A percentile compares a stretch with the other conserved stretches of the same genome.
phyloP scores from a whole-genome alignment of 2,888 invertebrate genomes.

The Hypena proboscidalis region DNA sequence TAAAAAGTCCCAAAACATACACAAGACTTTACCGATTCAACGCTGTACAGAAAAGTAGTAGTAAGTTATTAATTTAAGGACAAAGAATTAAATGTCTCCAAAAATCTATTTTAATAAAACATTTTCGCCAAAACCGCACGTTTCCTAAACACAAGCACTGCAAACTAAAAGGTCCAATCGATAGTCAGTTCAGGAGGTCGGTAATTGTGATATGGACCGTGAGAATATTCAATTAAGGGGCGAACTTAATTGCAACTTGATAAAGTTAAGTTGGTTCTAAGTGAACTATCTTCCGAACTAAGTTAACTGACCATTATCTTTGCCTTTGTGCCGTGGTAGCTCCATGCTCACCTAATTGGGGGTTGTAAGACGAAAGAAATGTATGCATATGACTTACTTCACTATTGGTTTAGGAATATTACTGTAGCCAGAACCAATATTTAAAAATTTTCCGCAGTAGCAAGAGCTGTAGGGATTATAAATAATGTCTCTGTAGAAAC shows the following conservation, averaged over 20 bases:
- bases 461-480: too few species aligned
- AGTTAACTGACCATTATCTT: conserved; percentile 85
- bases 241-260: conserved; percentile 83
- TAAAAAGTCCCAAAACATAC: too few species aligned
- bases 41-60: too few species aligned
- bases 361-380: conserved; percentile 43
- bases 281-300: conserved; percentile 84
- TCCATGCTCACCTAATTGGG: conserved; percentile 77
- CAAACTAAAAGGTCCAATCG: conserved; percentile 51
- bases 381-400: conserved; percentile 49
- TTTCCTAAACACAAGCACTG: background rate
- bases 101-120: background rate
- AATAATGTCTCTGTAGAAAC: too few species aligned
- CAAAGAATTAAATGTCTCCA: background rate
- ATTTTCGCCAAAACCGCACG: too few species aligned
- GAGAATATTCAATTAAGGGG: conserved; percentile 82
- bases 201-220: conserved; percentile 78
- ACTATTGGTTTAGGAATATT: background rate
- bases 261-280: conserved; percentile 80
- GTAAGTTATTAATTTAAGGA: too few species aligned
- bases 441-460: too few species aligned
- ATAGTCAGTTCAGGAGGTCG: conserved; percentile 77
- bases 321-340: conserved; percentile 80
- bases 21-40: too few species aligned
- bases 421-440: too few species aligned